Base-by-base conservation (phyloP, 37 sponge, comb jelly and placozoan species). In the Beroe ovata region DNA sequence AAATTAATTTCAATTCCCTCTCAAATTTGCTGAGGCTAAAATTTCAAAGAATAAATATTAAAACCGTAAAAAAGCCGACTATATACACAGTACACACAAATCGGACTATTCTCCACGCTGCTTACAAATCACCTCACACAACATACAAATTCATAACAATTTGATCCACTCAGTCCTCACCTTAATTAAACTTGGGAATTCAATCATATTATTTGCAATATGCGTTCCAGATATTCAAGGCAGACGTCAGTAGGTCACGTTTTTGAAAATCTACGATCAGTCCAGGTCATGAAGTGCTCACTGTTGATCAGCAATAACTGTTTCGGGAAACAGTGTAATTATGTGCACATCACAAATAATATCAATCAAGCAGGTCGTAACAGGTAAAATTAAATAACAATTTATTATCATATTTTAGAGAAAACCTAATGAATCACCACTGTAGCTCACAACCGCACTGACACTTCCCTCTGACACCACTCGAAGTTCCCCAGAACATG, bases 41-140 rank as follows among this genome's bases (percentile, higher is more conserved):
- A 66, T 66, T 66, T 66, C 69, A 66, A 66, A 66, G 69, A 66
- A 66, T 66, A 66, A 66, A 66, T 66, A 66, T 66, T 66, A 66
- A 66, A 66, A 66, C 69, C 69, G 69, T 66, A 66, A 66, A 66
- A 62, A 66, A 66, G 69, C 69, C 69, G 69, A 66, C 69, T 66
- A 66, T 66, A 66, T 66, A 66, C 69, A 66, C 69, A 66, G 69
- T 66, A 66, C 69, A 66, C 69, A 66, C 69, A 25, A 28, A 62
- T 25, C 32, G 36, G 69, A 66, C 69, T 66, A 47, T 47, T 47
- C 54, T 16, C 54, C 54, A 16, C 54, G 6, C 54, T 47, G 11
- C 54, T 47, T 47, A 47, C 54, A 47, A 47, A 47, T 47, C 11
- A n/a, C n/a, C n/a, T n/a, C n/a, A n/a, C n/a, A n/a, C 54, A 47